phyloP scores from a whole-genome alignment of 1,140 invertebrate species.

The Megalopta genalis region DNA sequence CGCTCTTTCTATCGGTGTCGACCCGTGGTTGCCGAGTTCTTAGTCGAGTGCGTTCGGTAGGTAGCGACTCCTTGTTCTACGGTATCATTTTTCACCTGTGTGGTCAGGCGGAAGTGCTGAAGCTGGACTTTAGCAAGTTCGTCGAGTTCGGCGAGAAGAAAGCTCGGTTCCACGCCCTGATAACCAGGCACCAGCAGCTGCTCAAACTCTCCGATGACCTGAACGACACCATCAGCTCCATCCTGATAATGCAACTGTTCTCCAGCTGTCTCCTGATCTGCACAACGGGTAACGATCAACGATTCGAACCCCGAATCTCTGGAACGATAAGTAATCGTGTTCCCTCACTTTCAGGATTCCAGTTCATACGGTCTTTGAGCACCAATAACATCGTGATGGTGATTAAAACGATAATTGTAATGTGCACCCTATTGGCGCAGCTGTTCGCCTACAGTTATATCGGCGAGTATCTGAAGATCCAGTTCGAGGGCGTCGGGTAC shows the following conservation, averaged over 20 bases:
- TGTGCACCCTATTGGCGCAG: constrained; percentile 27
- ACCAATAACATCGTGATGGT: constrained; percentile 9
- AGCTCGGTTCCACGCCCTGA: background rate
- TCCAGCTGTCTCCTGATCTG: constrained; percentile 45
- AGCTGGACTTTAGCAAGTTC: constrained; percentile 5
- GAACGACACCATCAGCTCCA: constrained; percentile 9
- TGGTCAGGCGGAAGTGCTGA: constrained; percentile 46
- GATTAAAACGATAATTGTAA: constrained; percentile 10
- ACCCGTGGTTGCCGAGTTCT: too few species aligned
- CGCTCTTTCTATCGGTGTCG: too few species aligned
- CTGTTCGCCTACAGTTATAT: constrained; percentile 47
- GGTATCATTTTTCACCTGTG: constrained; percentile 48
- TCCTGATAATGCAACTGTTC: constrained; percentile 41
- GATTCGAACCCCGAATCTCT: too few species aligned
- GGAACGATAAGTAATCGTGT: too few species aligned
- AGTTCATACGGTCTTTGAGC: constrained; percentile 34
- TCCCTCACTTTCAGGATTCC: constrained; percentile 41
- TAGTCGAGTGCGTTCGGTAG: constrained; percentile 1
- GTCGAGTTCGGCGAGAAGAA: background rate
- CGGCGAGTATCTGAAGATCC: constrained; percentile 45
- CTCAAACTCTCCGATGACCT: constrained; percentile 17
- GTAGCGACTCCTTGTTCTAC: constrained; percentile 47
- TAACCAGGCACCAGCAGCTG: constrained; percentile 29
- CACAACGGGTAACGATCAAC: constrained; percentile 33
- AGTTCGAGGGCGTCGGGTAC: constrained; percentile 48